A percentile compares a stretch with the other conserved stretches of the same genome.
phyloP scores from a whole-genome alignment of 2,888 invertebrate species.

The Drosophila phalerata region DNA sequence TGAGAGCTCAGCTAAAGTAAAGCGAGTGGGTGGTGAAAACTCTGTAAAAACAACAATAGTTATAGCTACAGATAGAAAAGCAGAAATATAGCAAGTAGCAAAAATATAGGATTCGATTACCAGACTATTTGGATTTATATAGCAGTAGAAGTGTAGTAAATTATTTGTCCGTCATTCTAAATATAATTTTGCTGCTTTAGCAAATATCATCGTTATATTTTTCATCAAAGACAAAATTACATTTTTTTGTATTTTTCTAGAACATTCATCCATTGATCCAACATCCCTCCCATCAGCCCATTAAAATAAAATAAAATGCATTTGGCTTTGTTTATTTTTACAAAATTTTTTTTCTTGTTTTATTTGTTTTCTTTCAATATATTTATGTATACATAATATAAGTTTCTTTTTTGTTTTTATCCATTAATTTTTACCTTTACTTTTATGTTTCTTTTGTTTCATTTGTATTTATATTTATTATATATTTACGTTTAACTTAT shows the following conservation, averaged over 20 bases:
- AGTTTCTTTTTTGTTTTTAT: constrained; percentile 54
- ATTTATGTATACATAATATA: constrained; percentile 82
- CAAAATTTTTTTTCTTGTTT: constrained; percentile 79
- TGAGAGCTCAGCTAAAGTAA: not conserved
- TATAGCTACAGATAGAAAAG: not conserved
- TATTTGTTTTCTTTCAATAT: constrained; percentile 81
- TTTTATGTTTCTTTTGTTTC: constrained; percentile 38
- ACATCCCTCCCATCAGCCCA: not conserved
- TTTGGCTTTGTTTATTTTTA: constrained; percentile 63
- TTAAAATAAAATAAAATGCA: constrained; percentile 31
- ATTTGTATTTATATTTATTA: constrained; percentile 23
- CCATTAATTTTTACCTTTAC: constrained; percentile 44
- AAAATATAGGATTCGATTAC: not conserved
- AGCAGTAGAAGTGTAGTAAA: too few relatives aligned
- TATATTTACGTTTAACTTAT: constrained; percentile 68
- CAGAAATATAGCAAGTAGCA: not conserved
- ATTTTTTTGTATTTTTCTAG: not conserved
- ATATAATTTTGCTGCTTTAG: not conserved
- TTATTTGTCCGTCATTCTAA: not conserved
- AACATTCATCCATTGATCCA: not conserved
- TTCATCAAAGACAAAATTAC: too few relatives aligned
- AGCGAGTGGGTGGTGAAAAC: not conserved
- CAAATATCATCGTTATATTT: not conserved
- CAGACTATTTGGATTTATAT: not conserved
- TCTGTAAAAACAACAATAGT: not conserved